Conservation (phyloP, 2,113 vertebrate genomes). For the Cyanoderma ruficeps region DNA sequence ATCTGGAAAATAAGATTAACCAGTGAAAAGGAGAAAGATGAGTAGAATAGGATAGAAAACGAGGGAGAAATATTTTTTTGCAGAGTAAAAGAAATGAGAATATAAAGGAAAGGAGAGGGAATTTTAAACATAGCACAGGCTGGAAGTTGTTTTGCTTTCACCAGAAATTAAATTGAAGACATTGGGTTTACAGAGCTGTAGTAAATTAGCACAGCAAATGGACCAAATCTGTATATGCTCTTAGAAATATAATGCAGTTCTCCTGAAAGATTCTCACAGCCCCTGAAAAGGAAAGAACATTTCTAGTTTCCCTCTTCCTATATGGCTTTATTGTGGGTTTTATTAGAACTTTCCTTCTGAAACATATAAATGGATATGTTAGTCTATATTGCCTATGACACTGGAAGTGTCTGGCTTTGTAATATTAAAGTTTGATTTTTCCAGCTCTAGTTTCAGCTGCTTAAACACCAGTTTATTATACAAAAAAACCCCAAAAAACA, state of each 20-base stretch:
- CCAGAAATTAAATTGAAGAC: neutral
- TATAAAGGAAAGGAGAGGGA: neutral
- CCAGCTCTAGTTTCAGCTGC: neutral
- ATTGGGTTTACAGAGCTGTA: neutral
- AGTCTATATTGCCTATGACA: neutral
- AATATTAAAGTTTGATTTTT: neutral
- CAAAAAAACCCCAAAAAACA: too few species aligned
- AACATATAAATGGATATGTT: neutral
- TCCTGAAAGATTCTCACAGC: neutral
- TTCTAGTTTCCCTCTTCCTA: neutral
- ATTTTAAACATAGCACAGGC: neutral
- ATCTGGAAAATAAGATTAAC: neutral
- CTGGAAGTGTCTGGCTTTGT: neutral
- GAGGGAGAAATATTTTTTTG: neutral
- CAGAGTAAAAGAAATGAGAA: neutral
- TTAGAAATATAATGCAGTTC: neutral
- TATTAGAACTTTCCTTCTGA: neutral
- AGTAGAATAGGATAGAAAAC: neutral
- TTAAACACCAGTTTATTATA: neutral
- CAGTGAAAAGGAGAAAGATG: neutral
- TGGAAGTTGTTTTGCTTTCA: neutral
- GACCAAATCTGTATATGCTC: neutral
- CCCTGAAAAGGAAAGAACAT: neutral
- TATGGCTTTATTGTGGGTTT: neutral
- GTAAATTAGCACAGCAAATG: neutral